Conservation (phyloP, 2,113 vertebrate species). For the Rhea americana region DNA sequence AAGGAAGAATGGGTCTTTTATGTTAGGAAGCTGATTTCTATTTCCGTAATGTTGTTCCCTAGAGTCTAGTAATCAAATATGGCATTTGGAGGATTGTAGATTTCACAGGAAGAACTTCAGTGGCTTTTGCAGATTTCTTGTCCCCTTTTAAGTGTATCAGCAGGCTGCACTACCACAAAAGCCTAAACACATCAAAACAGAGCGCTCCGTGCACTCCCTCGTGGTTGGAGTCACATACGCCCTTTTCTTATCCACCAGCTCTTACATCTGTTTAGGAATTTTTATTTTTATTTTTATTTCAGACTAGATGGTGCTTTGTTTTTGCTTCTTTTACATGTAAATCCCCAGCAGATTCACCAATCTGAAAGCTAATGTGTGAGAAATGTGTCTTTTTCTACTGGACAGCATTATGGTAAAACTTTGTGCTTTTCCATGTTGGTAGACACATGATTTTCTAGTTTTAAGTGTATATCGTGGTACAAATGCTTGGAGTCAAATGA, state of each 20-base stretch:
- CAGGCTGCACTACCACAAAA: not conserved
- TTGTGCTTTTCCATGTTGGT: not conserved
- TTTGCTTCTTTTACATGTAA: not conserved
- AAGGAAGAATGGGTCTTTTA: not conserved
- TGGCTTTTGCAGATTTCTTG: not conserved
- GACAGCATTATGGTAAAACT: not conserved
- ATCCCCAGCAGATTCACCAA: not conserved
- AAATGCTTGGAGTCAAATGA: not conserved
- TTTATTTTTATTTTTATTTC: not conserved
- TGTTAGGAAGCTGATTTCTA: not conserved
- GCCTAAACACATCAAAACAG: not conserved
- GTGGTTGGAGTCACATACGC: not conserved
- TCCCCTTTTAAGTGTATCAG: constrained; percentile 10
- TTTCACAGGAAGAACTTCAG: not conserved
- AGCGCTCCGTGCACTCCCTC: not conserved
- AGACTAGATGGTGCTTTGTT: not conserved
- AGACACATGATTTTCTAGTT: not conserved
- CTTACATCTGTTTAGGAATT: not conserved
- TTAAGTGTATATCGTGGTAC: not conserved
- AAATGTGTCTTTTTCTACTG: not conserved
- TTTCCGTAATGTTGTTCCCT: not conserved
- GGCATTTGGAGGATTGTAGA: not conserved
- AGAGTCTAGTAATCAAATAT: not conserved
- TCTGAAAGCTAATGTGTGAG: not conserved
- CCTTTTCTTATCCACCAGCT: not conserved